Evolutionary conservation across 2,888 invertebrate genomes (phyloP).

Genomic region (Amphipoea oculea): DNA sequence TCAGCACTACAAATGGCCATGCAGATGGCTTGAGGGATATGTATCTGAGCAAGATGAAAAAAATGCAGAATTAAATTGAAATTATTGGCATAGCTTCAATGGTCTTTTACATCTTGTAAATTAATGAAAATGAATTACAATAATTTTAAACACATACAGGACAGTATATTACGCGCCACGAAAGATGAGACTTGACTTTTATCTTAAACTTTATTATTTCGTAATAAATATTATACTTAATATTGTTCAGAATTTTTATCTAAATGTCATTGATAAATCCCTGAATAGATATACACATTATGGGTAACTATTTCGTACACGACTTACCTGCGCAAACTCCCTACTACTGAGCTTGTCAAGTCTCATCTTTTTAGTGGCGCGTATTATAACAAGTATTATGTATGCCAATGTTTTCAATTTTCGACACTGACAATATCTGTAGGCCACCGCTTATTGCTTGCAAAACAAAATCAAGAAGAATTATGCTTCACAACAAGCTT

Average conservation of each 20-base stretch:
- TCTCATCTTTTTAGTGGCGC: too few species aligned
- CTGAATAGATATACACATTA: too few species aligned
- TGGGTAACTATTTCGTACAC: too few species aligned
- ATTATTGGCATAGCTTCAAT: slow-evolving; percentile 20
- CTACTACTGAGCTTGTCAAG: too few species aligned
- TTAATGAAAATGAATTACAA: too few species aligned
- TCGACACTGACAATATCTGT: slow-evolving; percentile 50
- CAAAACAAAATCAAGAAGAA: slow-evolving; percentile 18
- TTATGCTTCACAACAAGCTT: slow-evolving; percentile 45
- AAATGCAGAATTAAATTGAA: slow-evolving; percentile 30
- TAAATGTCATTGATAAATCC: too few species aligned
- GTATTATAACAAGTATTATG: background rate
- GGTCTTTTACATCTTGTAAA: background rate
- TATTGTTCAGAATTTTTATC: too few species aligned
- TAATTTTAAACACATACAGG: background rate
- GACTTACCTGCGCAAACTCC: too few species aligned
- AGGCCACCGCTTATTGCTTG: slow-evolving; percentile 57
- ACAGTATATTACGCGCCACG: background rate
- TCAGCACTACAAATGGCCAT: slow-evolving; percentile 24
- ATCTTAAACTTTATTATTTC: too few species aligned
- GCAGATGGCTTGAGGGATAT: slow-evolving; percentile 28
- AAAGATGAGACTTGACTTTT: too few species aligned
- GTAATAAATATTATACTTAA: too few species aligned
- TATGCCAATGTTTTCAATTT: slow-evolving; percentile 37
- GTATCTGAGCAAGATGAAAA: slow-evolving; percentile 11